Evolutionary conservation across 2,888 invertebrate species (phyloP), one percentile per base, ranked within the genome.

Genomic region (Andrena camellia): DNA sequence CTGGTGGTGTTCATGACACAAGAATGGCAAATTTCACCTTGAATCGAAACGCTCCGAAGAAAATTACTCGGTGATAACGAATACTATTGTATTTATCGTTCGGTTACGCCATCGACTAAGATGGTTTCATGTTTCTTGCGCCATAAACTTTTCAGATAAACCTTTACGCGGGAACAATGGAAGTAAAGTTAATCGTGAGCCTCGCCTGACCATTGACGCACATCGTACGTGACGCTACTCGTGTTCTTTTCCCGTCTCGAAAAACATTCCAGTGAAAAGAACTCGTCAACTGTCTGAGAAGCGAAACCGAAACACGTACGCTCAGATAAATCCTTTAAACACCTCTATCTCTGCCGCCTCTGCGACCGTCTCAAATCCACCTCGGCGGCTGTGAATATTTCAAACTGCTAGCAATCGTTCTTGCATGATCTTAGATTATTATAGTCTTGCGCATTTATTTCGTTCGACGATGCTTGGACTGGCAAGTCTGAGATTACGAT

Each of bases 221-320:
- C 71, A 62, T n/a, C 33, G 75, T 78, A 66, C 72, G 72, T 86
- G 78, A 72, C 71, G 23, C 64, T 20, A 48, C 23, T 6, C 73
- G 48, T 50, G 70, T 80, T 54, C 57, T 31, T 80, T 74, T 74
- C 60, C 69, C 74, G 70, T 74, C 42, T 57, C 62, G 42, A 20
- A n/a, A 54, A 74, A 66, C 48, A 35, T 81, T 81, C 42, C 29
- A 2, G 23, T 42, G 72, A 59, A 70, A 79, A 67, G 82, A 81
- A 68, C 70, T 82, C 48, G 72, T 82, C 82, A 59, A 67, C 75
- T 17, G 54, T 8, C 17, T 31, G 33, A 63, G 52, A 63, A 75
- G 57, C 70, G 70, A 33, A 57, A 54, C 54, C 26, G 74, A 62
- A 31, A 82, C 82, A 81, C 81, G 82, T 75, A 75, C 81, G 57